These are phyloP conservation scores for Rhamnusium bicolor DNA, from an alignment of 2,888 invertebrate species.

Conservation along the genomic window DNA sequence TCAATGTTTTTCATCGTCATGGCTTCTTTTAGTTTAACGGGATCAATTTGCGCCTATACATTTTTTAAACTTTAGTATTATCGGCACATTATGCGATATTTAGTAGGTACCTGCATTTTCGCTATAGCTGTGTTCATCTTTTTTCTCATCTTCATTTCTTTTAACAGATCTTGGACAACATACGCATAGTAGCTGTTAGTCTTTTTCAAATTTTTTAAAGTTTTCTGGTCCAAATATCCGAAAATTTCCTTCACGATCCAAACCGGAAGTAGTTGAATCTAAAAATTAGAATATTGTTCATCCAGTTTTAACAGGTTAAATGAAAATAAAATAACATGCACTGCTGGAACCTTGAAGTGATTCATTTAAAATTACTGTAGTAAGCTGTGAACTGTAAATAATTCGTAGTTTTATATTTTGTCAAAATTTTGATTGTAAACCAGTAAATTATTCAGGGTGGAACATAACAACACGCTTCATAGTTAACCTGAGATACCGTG, in stretches of 20 bases:
- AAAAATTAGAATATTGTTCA: conserved; percentile 32
- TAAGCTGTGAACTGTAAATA: no score
- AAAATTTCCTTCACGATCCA: conserved; percentile 60
- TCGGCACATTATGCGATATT: no score
- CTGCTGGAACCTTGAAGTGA: no score
- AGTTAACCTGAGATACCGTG: no score
- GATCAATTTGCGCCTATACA: background rate
- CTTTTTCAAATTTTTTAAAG: conserved; percentile 50
- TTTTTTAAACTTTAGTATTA: no score
- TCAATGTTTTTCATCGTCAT: background rate
- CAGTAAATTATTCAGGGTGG: no score
- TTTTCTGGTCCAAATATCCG: conserved; percentile 53
- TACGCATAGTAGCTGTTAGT: conserved; percentile 57
- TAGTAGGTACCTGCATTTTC: conserved; percentile 39
- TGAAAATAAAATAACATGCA: no score
- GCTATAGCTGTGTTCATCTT: conserved; percentile 48
- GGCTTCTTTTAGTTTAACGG: background rate
- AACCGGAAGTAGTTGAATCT: conserved; percentile 59
- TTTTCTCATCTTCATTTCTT: conserved; percentile 52
- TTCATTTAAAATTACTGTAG: no score
- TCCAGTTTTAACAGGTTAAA: no score
- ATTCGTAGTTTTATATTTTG: no score
- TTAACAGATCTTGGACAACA: conserved; percentile 50
- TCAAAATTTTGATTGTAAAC: no score
- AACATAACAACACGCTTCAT: no score